Conservation (phyloP, 2,888 invertebrate genomes). For the Yponomeuta malinellus region DNA sequence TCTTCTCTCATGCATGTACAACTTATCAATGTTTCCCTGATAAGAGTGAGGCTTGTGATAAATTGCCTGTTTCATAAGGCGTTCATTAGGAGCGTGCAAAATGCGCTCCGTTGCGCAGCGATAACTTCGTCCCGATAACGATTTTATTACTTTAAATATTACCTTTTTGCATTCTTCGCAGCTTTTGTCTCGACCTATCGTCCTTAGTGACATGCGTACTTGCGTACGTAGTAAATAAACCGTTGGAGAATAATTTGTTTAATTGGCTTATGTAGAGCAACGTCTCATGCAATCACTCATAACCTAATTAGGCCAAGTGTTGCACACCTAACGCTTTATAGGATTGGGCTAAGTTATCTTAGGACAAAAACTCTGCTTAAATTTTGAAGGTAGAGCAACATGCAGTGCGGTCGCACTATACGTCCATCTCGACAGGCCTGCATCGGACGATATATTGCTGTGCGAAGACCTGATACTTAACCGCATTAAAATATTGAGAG, state of each 20-base stretch:
- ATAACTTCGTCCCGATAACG: constrained; percentile 62
- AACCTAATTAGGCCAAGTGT: background rate
- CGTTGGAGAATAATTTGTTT: background rate
- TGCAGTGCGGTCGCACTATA: constrained; percentile 12
- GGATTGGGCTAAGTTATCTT: too few species aligned
- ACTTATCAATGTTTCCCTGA: constrained; percentile 57
- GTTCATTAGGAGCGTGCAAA: constrained; percentile 73
- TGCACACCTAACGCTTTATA: too few species aligned
- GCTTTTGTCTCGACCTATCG: constrained; percentile 7
- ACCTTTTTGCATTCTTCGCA: constrained; percentile 48
- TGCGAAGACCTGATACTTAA: constrained; percentile 13
- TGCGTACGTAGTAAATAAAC: background rate
- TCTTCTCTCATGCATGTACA: constrained; percentile 30
- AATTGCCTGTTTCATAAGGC: constrained; percentile 75
- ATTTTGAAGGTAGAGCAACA: constrained; percentile 19
- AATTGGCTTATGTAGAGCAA: constrained; percentile 2
- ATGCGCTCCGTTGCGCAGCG: constrained; percentile 70
- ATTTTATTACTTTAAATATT: constrained; percentile 71
- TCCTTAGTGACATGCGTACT: background rate
- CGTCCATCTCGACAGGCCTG: constrained; percentile 17
- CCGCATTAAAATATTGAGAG: constrained; percentile 14
- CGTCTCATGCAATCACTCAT: background rate
- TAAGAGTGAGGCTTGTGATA: constrained; percentile 71
- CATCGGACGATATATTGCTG: constrained; percentile 19
- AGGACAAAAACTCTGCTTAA: too few species aligned